Evolutionary conservation across 2,888 invertebrate genomes (phyloP).

Genomic region (Drosophila pseudotakahashii): DNA sequence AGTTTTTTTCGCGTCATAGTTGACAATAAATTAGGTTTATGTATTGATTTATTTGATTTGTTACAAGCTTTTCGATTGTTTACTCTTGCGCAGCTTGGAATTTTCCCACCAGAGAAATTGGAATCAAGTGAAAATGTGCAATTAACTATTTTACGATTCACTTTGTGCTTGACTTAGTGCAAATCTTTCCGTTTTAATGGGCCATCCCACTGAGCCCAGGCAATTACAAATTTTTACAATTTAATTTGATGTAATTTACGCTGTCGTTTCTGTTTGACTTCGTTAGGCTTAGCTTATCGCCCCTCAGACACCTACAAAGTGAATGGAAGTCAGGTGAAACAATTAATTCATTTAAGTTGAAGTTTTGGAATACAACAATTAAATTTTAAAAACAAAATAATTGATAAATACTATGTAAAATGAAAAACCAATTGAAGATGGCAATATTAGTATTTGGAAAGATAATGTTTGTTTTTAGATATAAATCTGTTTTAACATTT

Average conservation of each 20-base stretch:
- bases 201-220: neutral
- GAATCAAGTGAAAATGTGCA: constrained; percentile 7
- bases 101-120: constrained; percentile 1
- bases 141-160: constrained; percentile 15
- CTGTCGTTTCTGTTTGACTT: constrained; percentile 22
- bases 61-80: no score
- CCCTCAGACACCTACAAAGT: constrained; percentile 15
- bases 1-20: neutral
- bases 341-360: no score
- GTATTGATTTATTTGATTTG: no score
- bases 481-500: no score
- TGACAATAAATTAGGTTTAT: neutral
- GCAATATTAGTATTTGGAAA: no score
- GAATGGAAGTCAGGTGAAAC: neutral
- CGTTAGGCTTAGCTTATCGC: constrained; percentile 18
- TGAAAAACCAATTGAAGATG: no score
- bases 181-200: constrained; percentile 2
- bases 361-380: no score
- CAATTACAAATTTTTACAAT: constrained; percentile 55
- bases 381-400: no score
- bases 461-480: no score
- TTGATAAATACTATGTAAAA: no score
- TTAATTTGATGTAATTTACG: constrained; percentile 61
- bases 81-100: no score
- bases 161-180: constrained; percentile 6